A percentile compares a stretch with the other conserved stretches of the same genome.
These are phyloP conservation scores for Dolichotis patagonum DNA, from an alignment of 2,113 vertebrate genomes.

Conservation along the genomic window DNA sequence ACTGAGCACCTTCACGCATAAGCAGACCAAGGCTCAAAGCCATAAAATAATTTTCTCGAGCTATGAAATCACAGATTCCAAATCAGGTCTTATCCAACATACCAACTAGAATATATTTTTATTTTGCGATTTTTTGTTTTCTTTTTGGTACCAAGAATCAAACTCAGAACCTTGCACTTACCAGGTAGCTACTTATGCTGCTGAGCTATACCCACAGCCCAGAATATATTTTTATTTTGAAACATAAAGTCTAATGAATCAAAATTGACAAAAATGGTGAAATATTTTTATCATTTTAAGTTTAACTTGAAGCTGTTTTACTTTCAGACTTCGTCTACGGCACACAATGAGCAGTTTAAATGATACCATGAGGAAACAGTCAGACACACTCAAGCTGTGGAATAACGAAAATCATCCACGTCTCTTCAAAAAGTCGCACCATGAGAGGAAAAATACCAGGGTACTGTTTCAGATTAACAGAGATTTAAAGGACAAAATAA, in stretches of 20 bases:
- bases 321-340: background rate
- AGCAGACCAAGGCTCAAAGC: background rate
- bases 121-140: background rate
- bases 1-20: background rate
- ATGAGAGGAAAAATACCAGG: background rate
- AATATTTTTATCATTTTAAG: conserved; percentile 46
- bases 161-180: no score
- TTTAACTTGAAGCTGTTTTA: conserved; percentile 5
- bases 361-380: background rate
- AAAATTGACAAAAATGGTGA: conserved; percentile 3
- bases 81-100: conserved; percentile 2
- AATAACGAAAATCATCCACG: background rate
- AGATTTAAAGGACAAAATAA: background rate
- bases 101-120: background rate
- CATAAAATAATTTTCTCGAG: conserved; percentile 5
- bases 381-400: background rate
- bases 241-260: background rate
- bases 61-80: conserved; percentile 39
- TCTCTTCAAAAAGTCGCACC: background rate
- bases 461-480: background rate
- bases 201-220: no score
- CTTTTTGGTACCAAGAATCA: no score
- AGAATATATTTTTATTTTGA: conserved; percentile 11
- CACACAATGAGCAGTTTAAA: background rate
- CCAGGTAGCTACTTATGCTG: no score